Evolutionary conservation across 2,797 vertebrate genomes (phyloP).

Genomic region (Cossypha caffra): DNA sequence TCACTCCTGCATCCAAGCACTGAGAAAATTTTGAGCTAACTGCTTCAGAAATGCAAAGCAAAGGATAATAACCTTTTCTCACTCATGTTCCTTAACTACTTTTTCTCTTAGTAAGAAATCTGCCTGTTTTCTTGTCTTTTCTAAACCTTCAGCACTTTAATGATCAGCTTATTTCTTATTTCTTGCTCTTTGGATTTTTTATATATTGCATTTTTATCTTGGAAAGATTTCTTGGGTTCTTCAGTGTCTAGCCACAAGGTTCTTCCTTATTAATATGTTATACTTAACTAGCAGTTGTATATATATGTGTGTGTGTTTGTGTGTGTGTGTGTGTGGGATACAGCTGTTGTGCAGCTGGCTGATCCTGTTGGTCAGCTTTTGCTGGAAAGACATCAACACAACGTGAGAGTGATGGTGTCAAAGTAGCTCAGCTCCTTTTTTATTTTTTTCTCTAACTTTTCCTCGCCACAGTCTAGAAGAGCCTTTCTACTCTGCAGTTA

Average conservation of each 20-base stretch:
- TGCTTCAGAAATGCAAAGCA: not conserved
- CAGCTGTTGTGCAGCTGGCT: not conserved
- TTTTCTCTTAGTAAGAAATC: not conserved
- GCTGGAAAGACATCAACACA: not conserved
- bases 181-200: not conserved
- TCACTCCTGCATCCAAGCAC: not conserved
- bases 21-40: not conserved
- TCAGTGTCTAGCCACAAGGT: not conserved
- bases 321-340: not conserved
- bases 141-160: not conserved
- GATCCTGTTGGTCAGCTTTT: not conserved
- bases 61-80: not conserved
- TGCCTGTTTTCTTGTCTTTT: not conserved
- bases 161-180: not conserved
- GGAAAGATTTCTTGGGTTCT: not conserved
- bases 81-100: not conserved
- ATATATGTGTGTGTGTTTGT: not conserved
- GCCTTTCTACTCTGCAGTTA: not conserved
- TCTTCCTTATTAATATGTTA: not conserved
- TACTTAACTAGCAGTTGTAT: not conserved
- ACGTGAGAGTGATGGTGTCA: accelerated
- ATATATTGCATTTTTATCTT: not conserved
- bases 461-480: not conserved
- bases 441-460: not conserved
- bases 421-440: not conserved